Base-by-base conservation (phyloP, 2,113 vertebrate species). In the Dicaeum eximium region DNA sequence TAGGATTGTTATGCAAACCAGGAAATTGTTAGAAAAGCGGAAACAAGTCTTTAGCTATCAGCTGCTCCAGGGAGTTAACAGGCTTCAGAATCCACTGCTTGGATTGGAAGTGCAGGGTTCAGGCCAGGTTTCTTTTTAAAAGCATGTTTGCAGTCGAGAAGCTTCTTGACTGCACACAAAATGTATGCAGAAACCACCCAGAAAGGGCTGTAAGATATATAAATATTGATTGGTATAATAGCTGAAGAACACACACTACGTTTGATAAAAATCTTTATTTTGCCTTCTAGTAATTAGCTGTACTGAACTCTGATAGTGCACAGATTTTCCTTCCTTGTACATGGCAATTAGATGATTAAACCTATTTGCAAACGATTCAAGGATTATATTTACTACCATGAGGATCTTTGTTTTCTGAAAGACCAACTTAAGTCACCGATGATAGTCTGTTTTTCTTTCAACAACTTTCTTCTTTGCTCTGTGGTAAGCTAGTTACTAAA, bases 31-130 rank as follows among this genome's bases (percentile, higher is more conserved):
- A 90, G 70, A 78, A 88, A 94, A 95, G 93, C 91, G 94, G 89
- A 95, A 94, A 93, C 74, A 95, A 94, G 91, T 92, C 96, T 97
- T 96, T 96, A 97, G 88, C 93, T 92, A 86, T 95, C 85, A 88
- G 80, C 94, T 95, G 94, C 92, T 95, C 84, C 91, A 90, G 95
- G 92, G 95, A 96, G 88, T 93, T 93, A 95, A 60, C 91, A 95
- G 72, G 82, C 94, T 94, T 92, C 50, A 77, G 93, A 92, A 80
- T 85, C 80, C 65, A 79, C 82, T 89, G 72, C 83, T 83, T 44
- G 71, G 82, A 77, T 88, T 95, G 60, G 73, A 71, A 93, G 80
- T 40, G 47, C 47, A 95, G 93, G 19, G 67, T 44, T 38, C 0
- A 0, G 54, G 64, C 51, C 69, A 80, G 66, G 30, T 21, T 88